phyloP scores from a whole-genome alignment of 2,888 invertebrate genomes.

The Eilema caniola region DNA sequence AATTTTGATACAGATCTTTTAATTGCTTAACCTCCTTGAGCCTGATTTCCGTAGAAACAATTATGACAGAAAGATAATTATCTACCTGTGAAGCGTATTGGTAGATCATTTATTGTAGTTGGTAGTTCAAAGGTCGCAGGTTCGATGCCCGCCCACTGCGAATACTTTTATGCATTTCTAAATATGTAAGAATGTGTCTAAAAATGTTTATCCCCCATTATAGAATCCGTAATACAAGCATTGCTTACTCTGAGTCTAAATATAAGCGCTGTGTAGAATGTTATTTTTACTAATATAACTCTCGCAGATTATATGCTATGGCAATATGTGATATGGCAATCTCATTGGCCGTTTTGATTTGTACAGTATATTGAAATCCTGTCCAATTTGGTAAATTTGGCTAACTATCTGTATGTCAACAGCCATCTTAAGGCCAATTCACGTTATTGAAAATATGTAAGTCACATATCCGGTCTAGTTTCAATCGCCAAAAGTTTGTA shows the following conservation, averaged over 20 bases:
- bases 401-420: neutral
- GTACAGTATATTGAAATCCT: neutral
- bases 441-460: neutral
- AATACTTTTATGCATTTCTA: too few relatives aligned
- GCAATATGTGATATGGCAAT: neutral
- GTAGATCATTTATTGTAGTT: too few relatives aligned
- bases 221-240: too few relatives aligned
- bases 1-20: constrained; percentile 38
- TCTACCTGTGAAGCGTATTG: neutral
- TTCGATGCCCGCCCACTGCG: too few relatives aligned
- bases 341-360: neutral
- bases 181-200: too few relatives aligned
- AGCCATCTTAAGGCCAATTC: neutral
- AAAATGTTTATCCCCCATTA: too few relatives aligned
- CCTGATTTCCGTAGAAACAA: neutral
- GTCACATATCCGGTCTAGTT: neutral
- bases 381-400: neutral
- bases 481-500: neutral
- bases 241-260: too few relatives aligned
- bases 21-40: constrained; percentile 47
- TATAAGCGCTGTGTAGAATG: too few relatives aligned
- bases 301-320: too few relatives aligned
- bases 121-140: too few relatives aligned
- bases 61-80: neutral
- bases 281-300: too few relatives aligned